These are phyloP conservation scores for Actinernus sp. DNA, from an alignment of 92 coral and sea anemone species.

Conservation along the genomic window DNA sequence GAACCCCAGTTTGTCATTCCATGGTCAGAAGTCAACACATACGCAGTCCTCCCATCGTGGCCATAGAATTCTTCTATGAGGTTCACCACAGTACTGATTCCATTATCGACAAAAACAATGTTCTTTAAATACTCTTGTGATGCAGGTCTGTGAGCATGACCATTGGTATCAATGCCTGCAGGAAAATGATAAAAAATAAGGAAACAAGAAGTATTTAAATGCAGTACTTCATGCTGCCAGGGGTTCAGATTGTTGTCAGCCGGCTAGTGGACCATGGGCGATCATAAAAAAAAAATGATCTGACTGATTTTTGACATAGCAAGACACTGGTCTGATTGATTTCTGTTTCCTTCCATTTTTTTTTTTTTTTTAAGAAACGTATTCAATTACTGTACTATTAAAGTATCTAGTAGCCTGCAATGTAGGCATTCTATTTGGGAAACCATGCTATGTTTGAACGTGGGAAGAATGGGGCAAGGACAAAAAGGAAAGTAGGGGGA, in stretches of 20 bases:
- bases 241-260: no score
- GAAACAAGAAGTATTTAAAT: not conserved
- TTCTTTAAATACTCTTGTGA: slow-evolving; percentile 87
- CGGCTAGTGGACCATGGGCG: not conserved
- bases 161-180: slow-evolving; percentile 96
- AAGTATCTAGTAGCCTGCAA: no score
- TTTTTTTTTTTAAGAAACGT: no score
- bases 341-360: no score
- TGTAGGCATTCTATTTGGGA: no score
- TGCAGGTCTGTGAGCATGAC: slow-evolving; percentile 98
- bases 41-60: slow-evolving; percentile 88
- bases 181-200: not conserved
- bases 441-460: no score
- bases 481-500: no score
- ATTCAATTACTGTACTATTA: no score
- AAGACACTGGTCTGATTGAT: no score
- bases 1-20: slow-evolving; percentile 99
- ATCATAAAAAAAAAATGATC: not conserved
- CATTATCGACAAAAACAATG: slow-evolving; percentile 85
- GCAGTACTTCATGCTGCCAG: no score
- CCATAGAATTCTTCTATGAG: slow-evolving; percentile 75
- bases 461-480: no score
- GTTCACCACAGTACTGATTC: slow-evolving; percentile 71
- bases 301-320: not conserved
- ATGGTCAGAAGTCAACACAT: slow-evolving; percentile 95